A percentile compares a stretch with the other conserved stretches of the same genome.
These are phyloP conservation scores for Campopleginae sp. DNA, from an alignment of 2,888 invertebrate species.

Conservation along the genomic window DNA sequence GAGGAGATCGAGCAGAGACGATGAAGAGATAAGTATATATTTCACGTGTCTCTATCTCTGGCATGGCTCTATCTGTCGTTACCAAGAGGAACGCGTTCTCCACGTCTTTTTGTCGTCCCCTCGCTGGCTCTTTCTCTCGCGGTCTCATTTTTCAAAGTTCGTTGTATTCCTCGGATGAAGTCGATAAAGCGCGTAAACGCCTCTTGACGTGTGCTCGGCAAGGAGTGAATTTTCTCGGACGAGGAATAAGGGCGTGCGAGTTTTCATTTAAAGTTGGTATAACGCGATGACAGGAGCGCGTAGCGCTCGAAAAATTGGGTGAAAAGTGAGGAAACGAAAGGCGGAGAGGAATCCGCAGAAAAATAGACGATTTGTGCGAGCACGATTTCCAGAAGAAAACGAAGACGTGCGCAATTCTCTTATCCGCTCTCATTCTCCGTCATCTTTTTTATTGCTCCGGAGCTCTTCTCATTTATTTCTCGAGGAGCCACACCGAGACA, in stretches of 20 bases:
- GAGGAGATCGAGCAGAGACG: conserved; percentile 1
- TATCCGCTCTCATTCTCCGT: conserved; percentile 6
- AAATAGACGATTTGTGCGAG: conserved; percentile 45
- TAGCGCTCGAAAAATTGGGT: conserved; percentile 48
- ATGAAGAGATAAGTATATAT: conserved; percentile 45
- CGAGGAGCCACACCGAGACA: not conserved
- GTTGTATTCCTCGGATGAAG: conserved; percentile 45
- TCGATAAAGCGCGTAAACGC: conserved; percentile 43
- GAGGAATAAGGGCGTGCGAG: conserved; percentile 31
- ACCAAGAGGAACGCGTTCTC: conserved; percentile 38
- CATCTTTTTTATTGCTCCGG: conserved; percentile 12
- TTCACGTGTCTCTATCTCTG: conserved; percentile 48
- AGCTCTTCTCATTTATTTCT: conserved; percentile 31
- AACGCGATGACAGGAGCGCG: conserved; percentile 41
- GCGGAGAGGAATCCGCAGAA: conserved; percentile 9
- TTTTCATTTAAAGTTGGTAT: conserved; percentile 41
- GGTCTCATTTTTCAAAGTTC: conserved; percentile 1
- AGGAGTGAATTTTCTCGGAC: conserved; percentile 43
- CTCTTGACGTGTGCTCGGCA: conserved; percentile 47
- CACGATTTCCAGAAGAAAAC: conserved; percentile 37
- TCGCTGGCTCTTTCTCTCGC: conserved; percentile 8
- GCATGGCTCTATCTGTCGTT: conserved; percentile 26
- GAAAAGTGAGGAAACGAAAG: not conserved
- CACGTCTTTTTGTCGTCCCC: conserved; percentile 7
- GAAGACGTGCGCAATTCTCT: not conserved